Evolutionary conservation across 2,888 invertebrate genomes (phyloP).

Genomic region (Lomographa bimaculata): DNA sequence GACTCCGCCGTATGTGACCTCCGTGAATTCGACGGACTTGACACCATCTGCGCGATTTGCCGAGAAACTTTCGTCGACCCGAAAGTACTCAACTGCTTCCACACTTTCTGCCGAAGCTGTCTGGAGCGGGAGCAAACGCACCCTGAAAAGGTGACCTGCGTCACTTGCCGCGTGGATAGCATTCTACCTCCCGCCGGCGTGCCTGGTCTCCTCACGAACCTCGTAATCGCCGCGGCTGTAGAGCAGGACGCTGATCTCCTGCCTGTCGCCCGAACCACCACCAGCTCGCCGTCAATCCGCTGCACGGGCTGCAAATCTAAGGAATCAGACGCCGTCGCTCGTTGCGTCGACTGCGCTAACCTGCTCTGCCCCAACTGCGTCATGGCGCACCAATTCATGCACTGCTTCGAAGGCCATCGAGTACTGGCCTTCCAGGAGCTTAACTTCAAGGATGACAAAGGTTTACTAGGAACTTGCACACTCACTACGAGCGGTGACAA

Average conservation of each 20-base stretch:
- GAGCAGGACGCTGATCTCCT: slow-evolving; percentile 81
- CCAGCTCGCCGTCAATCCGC: slow-evolving; percentile 82
- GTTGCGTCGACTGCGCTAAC: slow-evolving; percentile 98
- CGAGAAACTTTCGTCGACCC: slow-evolving; percentile 89
- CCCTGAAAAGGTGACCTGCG: slow-evolving; percentile 90
- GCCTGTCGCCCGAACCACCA: slow-evolving; percentile 71
- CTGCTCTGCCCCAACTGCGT: slow-evolving; percentile 98
- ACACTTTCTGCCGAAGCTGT: slow-evolving; percentile 93
- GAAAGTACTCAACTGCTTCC: slow-evolving; percentile 91
- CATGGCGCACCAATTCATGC: slow-evolving; percentile 99
- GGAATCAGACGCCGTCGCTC: slow-evolving; percentile 96
- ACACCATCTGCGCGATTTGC: slow-evolving; percentile 87
- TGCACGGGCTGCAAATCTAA: slow-evolving; percentile 99
- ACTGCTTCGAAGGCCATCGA: slow-evolving; percentile 98
- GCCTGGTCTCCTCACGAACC: slow-evolving; percentile 87
- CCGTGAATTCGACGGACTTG: slow-evolving; percentile 85
- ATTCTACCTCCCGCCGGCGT: slow-evolving; percentile 83
- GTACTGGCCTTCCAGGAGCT: slow-evolving; percentile 89
- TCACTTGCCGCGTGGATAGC: slow-evolving; percentile 85
- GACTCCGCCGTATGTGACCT: slow-evolving; percentile 92
- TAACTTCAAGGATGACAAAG: slow-evolving; percentile 81
- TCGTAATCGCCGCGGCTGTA: slow-evolving; percentile 80
- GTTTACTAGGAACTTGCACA: slow-evolving; percentile 66
- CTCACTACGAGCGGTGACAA: slow-evolving; percentile 84
- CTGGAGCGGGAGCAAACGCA: slow-evolving; percentile 88